These are phyloP conservation scores for Carabus problematicus DNA, from an alignment of 2,888 invertebrate species.

Conservation along the genomic window DNA sequence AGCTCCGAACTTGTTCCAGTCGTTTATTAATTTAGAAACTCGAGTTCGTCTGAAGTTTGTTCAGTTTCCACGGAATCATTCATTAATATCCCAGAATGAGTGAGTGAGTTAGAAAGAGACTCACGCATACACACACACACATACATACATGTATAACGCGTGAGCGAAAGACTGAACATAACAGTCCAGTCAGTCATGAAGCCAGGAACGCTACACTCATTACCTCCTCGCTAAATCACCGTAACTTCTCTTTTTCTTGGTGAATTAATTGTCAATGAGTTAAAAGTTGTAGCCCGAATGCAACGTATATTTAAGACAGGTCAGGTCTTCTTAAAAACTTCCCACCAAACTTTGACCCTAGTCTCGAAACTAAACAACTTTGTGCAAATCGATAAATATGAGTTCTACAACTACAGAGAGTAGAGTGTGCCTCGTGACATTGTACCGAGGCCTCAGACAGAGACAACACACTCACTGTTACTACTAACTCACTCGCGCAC, in stretches of 20 bases:
- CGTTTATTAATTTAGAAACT: slow-evolving; percentile 61
- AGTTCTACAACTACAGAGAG: slow-evolving; percentile 11
- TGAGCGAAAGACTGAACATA: neutral
- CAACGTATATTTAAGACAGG: slow-evolving; percentile 28
- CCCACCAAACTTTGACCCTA: slow-evolving; percentile 34
- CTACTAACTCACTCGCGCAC: slow-evolving; percentile 11
- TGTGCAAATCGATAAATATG: slow-evolving; percentile 39
- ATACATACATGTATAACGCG: neutral
- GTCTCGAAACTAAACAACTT: slow-evolving; percentile 37
- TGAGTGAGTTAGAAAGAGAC: neutral
- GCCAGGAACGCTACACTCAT: too few relatives aligned
- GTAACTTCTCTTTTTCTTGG: too few relatives aligned
- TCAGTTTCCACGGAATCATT: slow-evolving; percentile 51
- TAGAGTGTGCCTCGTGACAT: slow-evolving; percentile 22
- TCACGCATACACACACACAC: neutral
- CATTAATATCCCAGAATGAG: slow-evolving; percentile 56
- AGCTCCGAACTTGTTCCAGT: slow-evolving; percentile 49
- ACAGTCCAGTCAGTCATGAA: too few relatives aligned
- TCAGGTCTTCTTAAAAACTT: slow-evolving; percentile 33
- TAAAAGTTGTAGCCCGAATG: slow-evolving; percentile 10
- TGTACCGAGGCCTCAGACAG: slow-evolving; percentile 3
- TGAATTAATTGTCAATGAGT: neutral
- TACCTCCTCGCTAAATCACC: too few relatives aligned
- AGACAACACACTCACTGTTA: neutral
- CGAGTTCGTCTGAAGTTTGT: slow-evolving; percentile 45